Percentiles rank a stretch among this genome's conserved stretches.
Conservation (phyloP, 2,797 vertebrate genomes). For the Pogonophryne albipinna region DNA sequence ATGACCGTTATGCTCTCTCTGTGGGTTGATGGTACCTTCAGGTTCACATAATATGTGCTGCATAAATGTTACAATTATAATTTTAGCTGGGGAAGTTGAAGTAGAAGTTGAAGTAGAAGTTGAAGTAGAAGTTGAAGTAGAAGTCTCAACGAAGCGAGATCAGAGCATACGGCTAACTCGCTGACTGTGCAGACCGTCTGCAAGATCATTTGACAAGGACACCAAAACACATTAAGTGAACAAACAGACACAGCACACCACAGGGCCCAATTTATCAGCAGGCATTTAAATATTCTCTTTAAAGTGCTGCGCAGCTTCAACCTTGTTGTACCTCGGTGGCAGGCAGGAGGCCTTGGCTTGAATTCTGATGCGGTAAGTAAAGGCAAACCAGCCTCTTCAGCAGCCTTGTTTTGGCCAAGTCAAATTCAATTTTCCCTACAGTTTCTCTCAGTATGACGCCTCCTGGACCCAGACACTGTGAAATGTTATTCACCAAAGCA, state of each 20-base stretch:
- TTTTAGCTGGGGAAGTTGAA: slow-evolving; percentile 22
- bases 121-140: slow-evolving; percentile 14
- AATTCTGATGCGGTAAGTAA: slow-evolving; percentile 48
- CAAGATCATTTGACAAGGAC: slow-evolving; percentile 65
- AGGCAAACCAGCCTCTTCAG: slow-evolving; percentile 62
- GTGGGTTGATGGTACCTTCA: slow-evolving; percentile 34
- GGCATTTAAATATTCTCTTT: slow-evolving; percentile 73
- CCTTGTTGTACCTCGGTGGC: slow-evolving; percentile 55
- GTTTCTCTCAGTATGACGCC: slow-evolving; percentile 34
- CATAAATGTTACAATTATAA: slow-evolving; percentile 30
- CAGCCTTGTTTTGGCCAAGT: slow-evolving; percentile 53
- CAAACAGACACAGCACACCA: slow-evolving; percentile 52
- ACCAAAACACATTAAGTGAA: slow-evolving; percentile 45
- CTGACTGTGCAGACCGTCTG: slow-evolving; percentile 48
- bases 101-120: not conserved
- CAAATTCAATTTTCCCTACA: slow-evolving; percentile 50
- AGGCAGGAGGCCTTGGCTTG: slow-evolving; percentile 65
- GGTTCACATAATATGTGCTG: slow-evolving; percentile 30
- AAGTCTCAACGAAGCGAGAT: slow-evolving; percentile 21
- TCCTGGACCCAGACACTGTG: slow-evolving; percentile 47
- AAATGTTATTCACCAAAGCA: slow-evolving; percentile 54
- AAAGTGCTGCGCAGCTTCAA: slow-evolving; percentile 62
- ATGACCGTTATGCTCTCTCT: slow-evolving; percentile 16
- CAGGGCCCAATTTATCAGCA: slow-evolving; percentile 66
- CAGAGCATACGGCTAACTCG: slow-evolving; percentile 1